Conservation (phyloP, 2,113 vertebrate species). For the Oncorhynchus kisutch region DNA sequence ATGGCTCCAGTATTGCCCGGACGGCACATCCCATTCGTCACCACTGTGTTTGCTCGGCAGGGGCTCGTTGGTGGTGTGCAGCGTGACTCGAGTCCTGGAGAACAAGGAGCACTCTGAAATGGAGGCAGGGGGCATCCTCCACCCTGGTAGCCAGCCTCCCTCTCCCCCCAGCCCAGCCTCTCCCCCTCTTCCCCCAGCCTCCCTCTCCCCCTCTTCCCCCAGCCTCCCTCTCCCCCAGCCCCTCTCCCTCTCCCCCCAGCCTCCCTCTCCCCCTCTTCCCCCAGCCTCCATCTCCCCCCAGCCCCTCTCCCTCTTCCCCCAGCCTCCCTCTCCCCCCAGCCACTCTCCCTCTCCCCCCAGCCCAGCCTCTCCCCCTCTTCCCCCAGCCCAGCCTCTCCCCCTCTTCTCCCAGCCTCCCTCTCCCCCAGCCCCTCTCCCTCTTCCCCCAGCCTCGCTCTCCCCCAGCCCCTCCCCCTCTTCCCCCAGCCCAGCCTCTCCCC, state of each 20-base stretch:
- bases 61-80: constrained; percentile 60
- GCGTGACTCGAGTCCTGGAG: constrained; percentile 65
- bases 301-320: no score
- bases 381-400: constrained; percentile 20
- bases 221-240: no score
- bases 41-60: constrained; percentile 49
- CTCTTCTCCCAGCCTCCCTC: no score
- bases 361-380: constrained; percentile 15
- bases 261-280: constrained; percentile 8
- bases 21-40: constrained; percentile 59
- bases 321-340: no score
- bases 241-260: no score
- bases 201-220: no score
- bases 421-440: no score
- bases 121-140: constrained; percentile 54
- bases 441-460: no score
- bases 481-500: no score
- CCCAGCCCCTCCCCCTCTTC: no score
- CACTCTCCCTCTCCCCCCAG: no score
- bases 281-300: no score
- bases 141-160: constrained; percentile 61
- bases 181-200: constrained; percentile 20
- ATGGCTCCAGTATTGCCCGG: constrained; percentile 55
- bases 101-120: constrained; percentile 49
- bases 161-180: constrained; percentile 53